Conservation (phyloP, 2,888 invertebrate genomes). For the Lampropteryx suffumata region DNA sequence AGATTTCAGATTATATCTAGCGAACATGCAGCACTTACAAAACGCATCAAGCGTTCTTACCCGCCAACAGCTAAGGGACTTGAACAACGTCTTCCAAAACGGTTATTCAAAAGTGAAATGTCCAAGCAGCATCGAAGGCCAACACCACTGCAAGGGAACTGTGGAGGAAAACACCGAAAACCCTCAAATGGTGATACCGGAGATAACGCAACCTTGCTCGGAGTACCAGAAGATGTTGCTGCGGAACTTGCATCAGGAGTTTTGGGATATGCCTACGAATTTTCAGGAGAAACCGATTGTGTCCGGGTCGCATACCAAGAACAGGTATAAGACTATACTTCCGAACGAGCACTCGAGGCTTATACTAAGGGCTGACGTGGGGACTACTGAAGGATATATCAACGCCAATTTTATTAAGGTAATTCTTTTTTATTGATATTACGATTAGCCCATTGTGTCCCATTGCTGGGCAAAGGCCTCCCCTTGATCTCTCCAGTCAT, state of each 20-base stretch:
- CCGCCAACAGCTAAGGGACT: conserved; percentile 83
- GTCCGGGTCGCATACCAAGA: conserved; percentile 94
- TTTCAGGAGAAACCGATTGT: conserved; percentile 95
- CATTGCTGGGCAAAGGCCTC: too few species aligned
- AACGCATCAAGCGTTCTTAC: conserved; percentile 86
- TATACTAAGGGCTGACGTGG: conserved; percentile 80
- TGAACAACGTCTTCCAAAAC: conserved; percentile 83
- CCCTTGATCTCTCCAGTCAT: too few species aligned
- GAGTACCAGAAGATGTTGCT: conserved; percentile 85
- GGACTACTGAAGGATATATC: conserved; percentile 89
- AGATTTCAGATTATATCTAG: conserved; percentile 87
- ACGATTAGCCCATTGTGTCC: too few species aligned
- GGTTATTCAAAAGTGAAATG: conserved; percentile 76
- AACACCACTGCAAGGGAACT: conserved; percentile 62
- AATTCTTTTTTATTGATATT: too few species aligned
- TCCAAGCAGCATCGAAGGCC: conserved; percentile 53
- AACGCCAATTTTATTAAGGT: conserved; percentile 97
- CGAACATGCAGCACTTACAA: conserved; percentile 88
- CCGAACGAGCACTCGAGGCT: conserved; percentile 95
- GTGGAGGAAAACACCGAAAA: conserved; percentile 61
- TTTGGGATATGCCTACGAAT: conserved; percentile 97
- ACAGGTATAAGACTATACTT: conserved; percentile 94
- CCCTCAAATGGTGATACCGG: conserved; percentile 68
- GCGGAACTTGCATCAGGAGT: conserved; percentile 89
- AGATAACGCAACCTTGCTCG: conserved; percentile 73